Conservation (phyloP, 2,888 invertebrate species). For the Chromoteleia sp. region DNA sequence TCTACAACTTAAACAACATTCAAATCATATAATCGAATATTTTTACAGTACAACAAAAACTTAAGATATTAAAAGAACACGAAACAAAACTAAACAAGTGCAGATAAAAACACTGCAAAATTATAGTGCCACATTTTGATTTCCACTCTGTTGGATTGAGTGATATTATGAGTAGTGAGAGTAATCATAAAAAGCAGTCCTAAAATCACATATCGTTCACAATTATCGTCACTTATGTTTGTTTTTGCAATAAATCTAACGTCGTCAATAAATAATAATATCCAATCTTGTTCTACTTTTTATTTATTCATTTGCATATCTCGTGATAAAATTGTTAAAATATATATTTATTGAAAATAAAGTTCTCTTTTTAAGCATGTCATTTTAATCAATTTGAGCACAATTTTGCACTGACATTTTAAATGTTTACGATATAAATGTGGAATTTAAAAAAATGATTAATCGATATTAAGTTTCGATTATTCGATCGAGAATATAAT, state of each 20-base stretch:
- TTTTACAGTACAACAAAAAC: background rate
- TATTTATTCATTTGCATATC: conserved; percentile 5
- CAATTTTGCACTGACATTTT: conserved; percentile 19
- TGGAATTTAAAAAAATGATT: background rate
- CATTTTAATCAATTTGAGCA: conserved; percentile 3
- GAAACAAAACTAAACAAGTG: conserved; percentile 10
- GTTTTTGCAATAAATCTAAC: background rate
- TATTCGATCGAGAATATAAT: too few relatives aligned
- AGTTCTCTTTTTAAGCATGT: conserved; percentile 22
- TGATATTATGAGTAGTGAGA: conserved; percentile 46
- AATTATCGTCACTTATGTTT: conserved; percentile 23
- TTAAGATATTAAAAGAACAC: background rate
- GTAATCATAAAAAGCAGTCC: conserved; percentile 33
- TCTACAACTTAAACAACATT: too few relatives aligned
- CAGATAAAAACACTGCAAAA: conserved; percentile 29
- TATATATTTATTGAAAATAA: conserved; percentile 11
- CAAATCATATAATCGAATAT: too few relatives aligned
- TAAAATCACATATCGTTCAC: conserved; percentile 35
- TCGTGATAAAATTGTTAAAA: conserved; percentile 9
- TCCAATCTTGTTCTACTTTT: background rate
- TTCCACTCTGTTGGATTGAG: conserved; percentile 30
- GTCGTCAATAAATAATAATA: conserved; percentile 5
- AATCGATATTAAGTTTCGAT: background rate
- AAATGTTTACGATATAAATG: background rate
- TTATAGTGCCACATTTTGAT: conserved; percentile 18